Base-by-base conservation (phyloP, 1,140 invertebrate species). In the Tribolium madens region DNA sequence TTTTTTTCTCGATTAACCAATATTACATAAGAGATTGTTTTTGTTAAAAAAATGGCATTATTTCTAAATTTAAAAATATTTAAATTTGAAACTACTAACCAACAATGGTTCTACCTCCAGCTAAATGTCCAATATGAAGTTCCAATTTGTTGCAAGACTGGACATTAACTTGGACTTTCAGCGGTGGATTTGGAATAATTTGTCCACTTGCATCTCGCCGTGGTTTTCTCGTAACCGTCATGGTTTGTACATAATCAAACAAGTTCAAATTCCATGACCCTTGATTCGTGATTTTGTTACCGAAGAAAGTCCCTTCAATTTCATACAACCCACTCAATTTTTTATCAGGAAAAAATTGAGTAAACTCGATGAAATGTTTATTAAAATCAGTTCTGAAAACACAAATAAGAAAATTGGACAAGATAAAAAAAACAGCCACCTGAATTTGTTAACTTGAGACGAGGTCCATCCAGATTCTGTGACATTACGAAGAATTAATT, bases 281-380 rank as follows among this genome's bases (percentile, higher is more conserved):
- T 48, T 87, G 87, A 33, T 92, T 92, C 0, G 83, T 81, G 9
- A 93, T 86, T 47, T 86, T 88, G 0, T 88, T 85, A 3, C 91
- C 90, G 7, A 94, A 84, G 18, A 91, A 84, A 50, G 86, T 88
- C 3, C 89, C 92, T 70, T 89, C 87, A 48, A 92, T 89, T 78
- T 92, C 90, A 76, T 93, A 95, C 53, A 90, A 87, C 3, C 94
- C 93, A 46, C 88, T 85, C 0, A 95, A 83, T 74, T 87, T 90
- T 81, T 95, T 95, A 75, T 93, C 92, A 1, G 94, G 94, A 82
- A 95, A 95, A 84, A 91, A 93, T 86, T 95, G 94, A 0, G 92
- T 91, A 81, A 94, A 93, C 48, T 93, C 88, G 1, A 93, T 90
- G 15, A 87, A 86, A 17, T 90, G 84, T 71, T 90, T 90, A 12